These are phyloP conservation scores for Tretioscincus oriximinensis DNA, from an alignment of 2,113 vertebrate genomes.

Conservation along the genomic window DNA sequence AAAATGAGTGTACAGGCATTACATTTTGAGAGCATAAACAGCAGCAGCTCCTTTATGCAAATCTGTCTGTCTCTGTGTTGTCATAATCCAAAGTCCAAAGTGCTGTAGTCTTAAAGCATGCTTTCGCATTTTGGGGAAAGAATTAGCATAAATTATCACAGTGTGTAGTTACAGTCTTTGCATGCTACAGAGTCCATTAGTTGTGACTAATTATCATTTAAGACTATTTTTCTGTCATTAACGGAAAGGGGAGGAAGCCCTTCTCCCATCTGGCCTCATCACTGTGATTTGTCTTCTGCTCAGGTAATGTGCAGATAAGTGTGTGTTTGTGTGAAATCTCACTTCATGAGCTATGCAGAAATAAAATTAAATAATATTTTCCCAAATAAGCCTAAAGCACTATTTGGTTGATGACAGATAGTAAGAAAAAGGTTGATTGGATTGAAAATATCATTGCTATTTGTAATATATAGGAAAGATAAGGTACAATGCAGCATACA, in stretches of 20 bases:
- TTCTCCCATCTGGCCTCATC: slow-evolving; percentile 35
- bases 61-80: slow-evolving; percentile 33
- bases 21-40: slow-evolving; percentile 10
- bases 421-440: slow-evolving; percentile 12
- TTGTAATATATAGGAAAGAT: neutral
- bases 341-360: slow-evolving; percentile 16
- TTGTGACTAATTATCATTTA: slow-evolving; percentile 47
- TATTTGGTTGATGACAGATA: slow-evolving; percentile 23
- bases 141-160: slow-evolving; percentile 52
- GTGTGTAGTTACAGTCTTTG: slow-evolving; percentile 47
- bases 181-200: slow-evolving; percentile 30
- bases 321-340: slow-evolving; percentile 18
- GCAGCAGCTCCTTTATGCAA: slow-evolving; percentile 36
- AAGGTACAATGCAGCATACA: too few relatives aligned
- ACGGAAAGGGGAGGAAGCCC: neutral
- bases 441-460: slow-evolving; percentile 32
- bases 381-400: slow-evolving; percentile 18
- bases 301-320: slow-evolving; percentile 16
- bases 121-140: slow-evolving; percentile 41
- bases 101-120: slow-evolving; percentile 36
- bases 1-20: neutral
- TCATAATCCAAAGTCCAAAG: slow-evolving; percentile 39
- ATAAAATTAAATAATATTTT: slow-evolving; percentile 9
- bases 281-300: slow-evolving; percentile 41
- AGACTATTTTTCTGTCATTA: slow-evolving; percentile 42